These are phyloP conservation scores for Eurytoma californica DNA, from an alignment of 2,888 invertebrate species.

Conservation along the genomic window DNA sequence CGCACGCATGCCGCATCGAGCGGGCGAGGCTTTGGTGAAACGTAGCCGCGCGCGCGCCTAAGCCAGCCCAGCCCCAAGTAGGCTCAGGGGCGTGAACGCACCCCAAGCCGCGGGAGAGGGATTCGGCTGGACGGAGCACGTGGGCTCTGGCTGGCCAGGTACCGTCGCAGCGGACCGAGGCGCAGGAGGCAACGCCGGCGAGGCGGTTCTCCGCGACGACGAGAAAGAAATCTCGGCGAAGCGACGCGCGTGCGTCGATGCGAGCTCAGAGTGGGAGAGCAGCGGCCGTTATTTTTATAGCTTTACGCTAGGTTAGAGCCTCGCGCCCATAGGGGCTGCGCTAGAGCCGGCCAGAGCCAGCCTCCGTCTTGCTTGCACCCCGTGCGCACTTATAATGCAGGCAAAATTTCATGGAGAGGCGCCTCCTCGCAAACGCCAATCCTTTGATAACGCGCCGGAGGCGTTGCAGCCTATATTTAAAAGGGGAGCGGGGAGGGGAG, in stretches of 20 bases:
- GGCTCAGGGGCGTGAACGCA: constrained; percentile 35
- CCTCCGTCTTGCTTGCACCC: constrained; percentile 4
- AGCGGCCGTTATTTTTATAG: constrained; percentile 55
- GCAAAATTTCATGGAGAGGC: constrained; percentile 73
- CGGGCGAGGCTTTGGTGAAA: constrained; percentile 46
- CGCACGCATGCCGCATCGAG: constrained; percentile 3
- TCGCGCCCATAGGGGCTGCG: background rate
- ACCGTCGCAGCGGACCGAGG: no score
- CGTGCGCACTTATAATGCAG: constrained; percentile 72
- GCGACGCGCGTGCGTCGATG: background rate
- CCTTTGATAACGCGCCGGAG: constrained; percentile 70
- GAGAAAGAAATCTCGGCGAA: no score
- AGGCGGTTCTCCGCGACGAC: no score
- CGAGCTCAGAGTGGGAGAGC: background rate
- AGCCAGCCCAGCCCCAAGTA: constrained; percentile 7
- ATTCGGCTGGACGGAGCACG: constrained; percentile 31
- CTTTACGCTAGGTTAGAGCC: constrained; percentile 72
- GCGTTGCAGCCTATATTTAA: constrained; percentile 65
- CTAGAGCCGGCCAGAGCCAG: no score
- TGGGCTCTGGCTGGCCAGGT: no score
- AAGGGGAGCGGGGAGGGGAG: constrained; percentile 56
- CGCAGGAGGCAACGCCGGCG: no score
- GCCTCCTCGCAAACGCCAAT: constrained; percentile 64
- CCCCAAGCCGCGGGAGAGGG: constrained; percentile 14
- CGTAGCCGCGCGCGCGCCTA: constrained; percentile 20